Conservation (phyloP, 2,113 vertebrate genomes). For the Ictalurus furcatus region DNA sequence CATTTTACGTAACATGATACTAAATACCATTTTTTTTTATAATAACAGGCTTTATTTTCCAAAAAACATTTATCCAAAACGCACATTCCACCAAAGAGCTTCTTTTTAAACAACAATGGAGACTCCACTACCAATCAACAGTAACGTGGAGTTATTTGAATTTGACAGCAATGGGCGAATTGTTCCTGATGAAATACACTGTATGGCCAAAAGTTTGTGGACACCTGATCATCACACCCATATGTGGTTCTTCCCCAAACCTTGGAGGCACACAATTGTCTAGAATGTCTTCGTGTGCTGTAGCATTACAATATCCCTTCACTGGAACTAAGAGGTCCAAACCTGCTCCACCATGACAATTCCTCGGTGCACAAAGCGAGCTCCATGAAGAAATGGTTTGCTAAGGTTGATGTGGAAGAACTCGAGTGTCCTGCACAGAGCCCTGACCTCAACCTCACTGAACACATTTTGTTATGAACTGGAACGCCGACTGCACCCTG, state of each 20-base stretch:
- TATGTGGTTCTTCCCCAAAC: not conserved
- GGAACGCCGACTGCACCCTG: not conserved
- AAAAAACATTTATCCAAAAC: not conserved
- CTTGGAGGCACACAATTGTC: not conserved
- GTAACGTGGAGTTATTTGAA: not conserved
- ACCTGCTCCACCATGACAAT: not conserved
- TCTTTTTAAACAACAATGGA: not conserved
- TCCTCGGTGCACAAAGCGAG: not conserved
- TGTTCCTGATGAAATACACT: not conserved
- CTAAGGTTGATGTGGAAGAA: not conserved
- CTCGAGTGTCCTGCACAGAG: not conserved
- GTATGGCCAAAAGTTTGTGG: not conserved
- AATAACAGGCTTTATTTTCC: not conserved
- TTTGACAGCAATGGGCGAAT: not conserved
- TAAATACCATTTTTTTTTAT: not conserved
- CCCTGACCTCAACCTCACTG: not conserved
- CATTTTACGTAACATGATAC: not conserved
- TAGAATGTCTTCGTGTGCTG: not conserved
- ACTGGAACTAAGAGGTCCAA: not conserved
- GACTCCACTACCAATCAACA: not conserved
- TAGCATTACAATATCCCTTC: not conserved
- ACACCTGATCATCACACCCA: not conserved
- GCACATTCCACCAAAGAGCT: not conserved
- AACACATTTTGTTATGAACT: not conserved
- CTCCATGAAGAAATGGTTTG: too few species aligned